Conservation (phyloP, 2,797 vertebrate species). For the Lacerta agilis region DNA sequence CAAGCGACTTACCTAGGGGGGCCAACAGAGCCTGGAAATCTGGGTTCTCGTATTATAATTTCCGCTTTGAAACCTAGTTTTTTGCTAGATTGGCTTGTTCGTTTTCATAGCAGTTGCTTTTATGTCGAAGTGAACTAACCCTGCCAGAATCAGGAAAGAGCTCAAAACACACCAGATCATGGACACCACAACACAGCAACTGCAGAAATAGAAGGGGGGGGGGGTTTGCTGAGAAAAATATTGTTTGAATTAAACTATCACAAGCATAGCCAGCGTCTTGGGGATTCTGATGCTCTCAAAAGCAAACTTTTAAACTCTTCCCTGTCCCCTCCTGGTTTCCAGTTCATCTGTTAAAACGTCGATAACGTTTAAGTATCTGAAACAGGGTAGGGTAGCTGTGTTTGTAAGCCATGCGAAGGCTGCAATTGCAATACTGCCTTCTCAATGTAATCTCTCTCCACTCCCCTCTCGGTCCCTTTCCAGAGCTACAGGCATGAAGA, state of each 20-base stretch:
- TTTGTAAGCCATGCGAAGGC: conserved; percentile 55
- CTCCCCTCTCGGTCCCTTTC: conserved; percentile 42
- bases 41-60: background rate
- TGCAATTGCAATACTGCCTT: conserved; percentile 60
- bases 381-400: conserved; percentile 43
- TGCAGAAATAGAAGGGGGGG: no score
- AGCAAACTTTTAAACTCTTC: background rate
- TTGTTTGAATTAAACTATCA: background rate
- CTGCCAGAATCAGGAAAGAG: background rate
- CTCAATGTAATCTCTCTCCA: conserved; percentile 59
- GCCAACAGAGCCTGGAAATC: background rate
- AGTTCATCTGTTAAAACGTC: no score
- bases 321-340: no score
- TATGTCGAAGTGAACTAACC: background rate
- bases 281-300: background rate
- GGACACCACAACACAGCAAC: background rate
- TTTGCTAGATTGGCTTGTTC: background rate
- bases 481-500: conserved; percentile 63
- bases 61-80: background rate
- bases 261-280: background rate
- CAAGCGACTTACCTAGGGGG: no score
- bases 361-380: conserved; percentile 35
- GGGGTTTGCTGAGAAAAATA: background rate
- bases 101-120: no score
- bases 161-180: background rate